phyloP scores from a whole-genome alignment of 37 sponge, comb jelly and placozoan genomes.

The Spongilla lacustris region DNA sequence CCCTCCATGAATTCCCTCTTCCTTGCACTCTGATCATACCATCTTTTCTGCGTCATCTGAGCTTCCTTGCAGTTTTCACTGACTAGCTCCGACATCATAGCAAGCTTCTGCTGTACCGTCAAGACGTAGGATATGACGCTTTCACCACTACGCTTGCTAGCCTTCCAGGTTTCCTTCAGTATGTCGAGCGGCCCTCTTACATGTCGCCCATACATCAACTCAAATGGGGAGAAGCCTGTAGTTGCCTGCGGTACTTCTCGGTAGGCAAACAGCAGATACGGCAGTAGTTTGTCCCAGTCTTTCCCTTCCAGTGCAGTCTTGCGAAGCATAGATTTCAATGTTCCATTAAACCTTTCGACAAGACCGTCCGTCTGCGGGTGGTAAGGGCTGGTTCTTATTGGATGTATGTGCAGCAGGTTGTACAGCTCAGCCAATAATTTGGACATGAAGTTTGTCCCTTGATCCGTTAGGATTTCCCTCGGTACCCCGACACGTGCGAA shows the following conservation, averaged over 20 bases:
- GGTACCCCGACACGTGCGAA: conserved; percentile 49
- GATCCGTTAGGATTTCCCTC: conserved; percentile 51
- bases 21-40: conserved; percentile 31
- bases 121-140: conserved; percentile 29
- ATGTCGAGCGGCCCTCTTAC: conserved; percentile 46
- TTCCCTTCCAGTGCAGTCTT: neutral
- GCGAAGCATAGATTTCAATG: conserved; percentile 30
- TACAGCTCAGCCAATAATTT: conserved; percentile 19
- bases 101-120: conserved; percentile 16
- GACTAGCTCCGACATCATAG: conserved; percentile 12
- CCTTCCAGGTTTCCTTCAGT: conserved; percentile 29
- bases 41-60: conserved; percentile 18
- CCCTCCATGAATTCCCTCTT: conserved; percentile 5
- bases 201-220: conserved; percentile 40
- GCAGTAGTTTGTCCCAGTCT: conserved; percentile 25
- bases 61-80: conserved; percentile 19
- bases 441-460: conserved; percentile 50
- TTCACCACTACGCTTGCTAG: conserved; percentile 3
- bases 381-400: conserved; percentile 17
- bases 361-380: conserved; percentile 48
- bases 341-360: conserved; percentile 37
- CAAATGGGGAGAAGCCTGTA: conserved; percentile 35
- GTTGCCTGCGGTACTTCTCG: neutral
- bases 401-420: conserved; percentile 2
- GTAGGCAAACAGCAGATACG: conserved; percentile 42